Base-by-base conservation (phyloP, 2,113 vertebrate genomes). In the Marmota flaviventris region DNA sequence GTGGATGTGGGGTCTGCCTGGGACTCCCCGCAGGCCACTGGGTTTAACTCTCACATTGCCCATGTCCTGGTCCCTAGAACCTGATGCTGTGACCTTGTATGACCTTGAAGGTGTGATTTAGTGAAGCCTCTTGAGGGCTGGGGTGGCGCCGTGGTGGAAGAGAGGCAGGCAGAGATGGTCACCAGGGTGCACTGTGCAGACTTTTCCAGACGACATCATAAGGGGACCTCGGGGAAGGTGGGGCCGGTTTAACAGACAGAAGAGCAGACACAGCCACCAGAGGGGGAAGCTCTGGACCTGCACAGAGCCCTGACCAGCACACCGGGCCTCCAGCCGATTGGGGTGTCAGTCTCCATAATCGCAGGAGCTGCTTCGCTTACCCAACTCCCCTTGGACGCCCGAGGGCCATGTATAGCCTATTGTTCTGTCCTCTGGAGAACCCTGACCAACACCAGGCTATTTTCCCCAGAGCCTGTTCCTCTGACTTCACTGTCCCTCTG, bases 401-500 rank as follows among this genome's bases (percentile, higher is more conserved):
- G n/a, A 20, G 51, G 39, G 39, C n/a, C 39, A 14, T 18, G 20
- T 13, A 9, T 1, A 29, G 2, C 42, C 29, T 63, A 20, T 48
- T 29, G 20, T 10, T 63, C 76, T 39, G 17, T 27, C 24, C 14
- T 69, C 51, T 20, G n/a, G 14, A 61, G 25, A 37, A 5, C 61
- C 39, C 58, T 67, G n/a, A 16, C 9, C 37, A 6, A 18, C 58
- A 42, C 4, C 29, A 72, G 22, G 14, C 27, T 27, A 4, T 2
- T 16, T 8, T 5, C 13, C 9, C 34, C 42, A 67, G 34, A 51
- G 34, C 17, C 56, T n/a, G 78, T 25, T 45, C 22, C 16, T 39
- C 56, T 1, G 20, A 56, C 89, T 39, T 32, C 22, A 0, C 0
- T 6, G 1, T 42, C 4, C 34, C 22, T 53, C 1, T 0, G 48